Percentiles rank a stretch among this genome's conserved stretches.
These are phyloP conservation scores for Enteromius viviparus DNA, from an alignment of 2,797 vertebrate species.

Conservation along the genomic window DNA sequence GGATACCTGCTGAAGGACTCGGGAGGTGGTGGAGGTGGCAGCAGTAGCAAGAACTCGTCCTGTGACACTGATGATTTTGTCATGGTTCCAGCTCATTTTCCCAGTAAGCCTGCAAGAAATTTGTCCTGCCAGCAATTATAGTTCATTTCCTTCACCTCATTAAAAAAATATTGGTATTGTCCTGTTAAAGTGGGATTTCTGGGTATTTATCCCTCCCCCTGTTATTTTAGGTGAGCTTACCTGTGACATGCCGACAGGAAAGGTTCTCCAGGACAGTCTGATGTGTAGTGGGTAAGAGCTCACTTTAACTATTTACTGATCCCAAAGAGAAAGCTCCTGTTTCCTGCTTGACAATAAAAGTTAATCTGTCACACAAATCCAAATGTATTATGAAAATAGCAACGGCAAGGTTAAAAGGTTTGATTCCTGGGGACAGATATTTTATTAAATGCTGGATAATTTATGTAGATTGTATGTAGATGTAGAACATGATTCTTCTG, in stretches of 20 bases:
- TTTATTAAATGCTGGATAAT: not conserved
- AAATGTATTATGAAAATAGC: not conserved
- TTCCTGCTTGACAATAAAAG: not conserved
- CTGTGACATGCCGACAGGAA: slow-evolving; percentile 81
- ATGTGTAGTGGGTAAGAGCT: slow-evolving; percentile 92
- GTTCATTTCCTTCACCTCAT: not conserved
- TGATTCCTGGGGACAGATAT: not conserved
- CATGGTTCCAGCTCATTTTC: slow-evolving; percentile 93
- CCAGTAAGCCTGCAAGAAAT: slow-evolving; percentile 69
- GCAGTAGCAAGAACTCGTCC: slow-evolving; percentile 94
- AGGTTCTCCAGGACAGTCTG: slow-evolving; percentile 89
- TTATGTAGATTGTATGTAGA: not conserved
- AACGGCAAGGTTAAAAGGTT: not conserved
- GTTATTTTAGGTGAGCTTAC: slow-evolving; percentile 82
- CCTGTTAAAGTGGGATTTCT: not conserved
- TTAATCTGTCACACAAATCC: not conserved
- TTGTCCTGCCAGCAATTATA: not conserved
- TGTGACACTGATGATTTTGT: slow-evolving; percentile 98
- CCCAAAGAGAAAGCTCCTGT: not conserved
- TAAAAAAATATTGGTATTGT: slow-evolving; percentile 15
- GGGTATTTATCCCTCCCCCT: slow-evolving; percentile 17
- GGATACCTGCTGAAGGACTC: slow-evolving; percentile 89
- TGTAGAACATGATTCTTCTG: not conserved
- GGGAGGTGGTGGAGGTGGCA: slow-evolving; percentile 79
- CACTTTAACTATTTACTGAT: not conserved